Evolutionary conservation across 2,797 vertebrate species (phyloP).

Genomic region (Coreius guichenoti): DNA sequence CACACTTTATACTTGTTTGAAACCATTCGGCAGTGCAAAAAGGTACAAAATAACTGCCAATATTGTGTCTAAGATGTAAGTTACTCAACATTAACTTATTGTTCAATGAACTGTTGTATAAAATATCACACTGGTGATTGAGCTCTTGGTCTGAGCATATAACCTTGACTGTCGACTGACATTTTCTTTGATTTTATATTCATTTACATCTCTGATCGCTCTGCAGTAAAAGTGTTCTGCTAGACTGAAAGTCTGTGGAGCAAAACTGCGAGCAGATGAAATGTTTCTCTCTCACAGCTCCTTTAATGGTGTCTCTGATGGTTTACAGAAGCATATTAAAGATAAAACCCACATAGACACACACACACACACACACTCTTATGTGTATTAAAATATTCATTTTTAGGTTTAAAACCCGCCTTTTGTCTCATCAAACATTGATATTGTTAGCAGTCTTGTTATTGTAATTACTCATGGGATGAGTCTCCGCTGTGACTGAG

Average conservation of each 20-base stretch:
- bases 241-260: slow-evolving; percentile 27
- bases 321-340: slow-evolving; percentile 35
- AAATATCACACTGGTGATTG: neutral
- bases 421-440: slow-evolving; percentile 29
- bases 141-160: neutral
- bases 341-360: neutral
- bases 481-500: slow-evolving; percentile 1
- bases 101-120: neutral
- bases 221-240: slow-evolving; percentile 27
- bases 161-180: neutral
- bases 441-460: slow-evolving; percentile 16
- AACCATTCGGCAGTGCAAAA: neutral
- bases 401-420: neutral
- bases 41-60: neutral
- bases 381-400: neutral
- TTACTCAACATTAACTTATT: neutral
- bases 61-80: neutral
- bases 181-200: slow-evolving; percentile 1
- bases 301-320: slow-evolving; percentile 47
- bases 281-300: slow-evolving; percentile 26
- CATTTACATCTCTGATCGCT: slow-evolving; percentile 4
- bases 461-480: slow-evolving; percentile 24
- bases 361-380: neutral
- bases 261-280: slow-evolving; percentile 27
- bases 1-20: neutral